Evolutionary conservation across 2,888 invertebrate genomes (phyloP), one percentile per base, ranked within the genome.

Genomic region (Cylloceria caligata): DNA sequence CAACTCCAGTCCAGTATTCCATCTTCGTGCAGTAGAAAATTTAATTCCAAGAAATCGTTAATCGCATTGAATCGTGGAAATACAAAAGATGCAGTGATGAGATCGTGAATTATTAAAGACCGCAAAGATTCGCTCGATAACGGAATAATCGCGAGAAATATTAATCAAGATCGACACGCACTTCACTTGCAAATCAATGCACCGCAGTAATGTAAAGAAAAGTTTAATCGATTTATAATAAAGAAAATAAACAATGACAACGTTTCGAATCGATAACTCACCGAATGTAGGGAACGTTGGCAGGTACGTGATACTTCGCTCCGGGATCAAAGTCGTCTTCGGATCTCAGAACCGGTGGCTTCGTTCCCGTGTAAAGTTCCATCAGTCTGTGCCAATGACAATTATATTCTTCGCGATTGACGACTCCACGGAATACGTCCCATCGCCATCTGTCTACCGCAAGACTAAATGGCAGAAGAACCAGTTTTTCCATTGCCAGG

Each of bases 321-420:
- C 98, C 98, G 67, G 98, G 96, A 91, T 98, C 98, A 90, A 98
- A 98, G 93, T 98, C 97, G 83, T 95, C 94, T 93, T 98, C 98
- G 0, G 97, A 97, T 55, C 98, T 94, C 0, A 97, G 93, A 0
- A 97, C 96, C 0, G 98, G 97, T 0, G 98, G 98, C 87, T 97
- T 97, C 78, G 97, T 95, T 4, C 98, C 98, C 83, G 97, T 96
- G 87, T 96, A 97, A 90, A 96, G 95, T 92, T 97, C 97, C 90
- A 97, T 95, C 68, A 98, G 93, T 89, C 97, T 94, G 96, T 97
- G 97, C 96, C 97, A 98, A 86, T 97, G 96, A 84, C 97, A 97
- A 90, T 97, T 98, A 91, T 97, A 97, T 86, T 97, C 95, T 60
- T 96, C 96, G 88, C 96, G 96, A 80, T 94, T 94, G 0, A 96